These are phyloP conservation scores for Daptonema setosum DNA, from an alignment of 2,888 invertebrate species.

Conservation along the genomic window DNA sequence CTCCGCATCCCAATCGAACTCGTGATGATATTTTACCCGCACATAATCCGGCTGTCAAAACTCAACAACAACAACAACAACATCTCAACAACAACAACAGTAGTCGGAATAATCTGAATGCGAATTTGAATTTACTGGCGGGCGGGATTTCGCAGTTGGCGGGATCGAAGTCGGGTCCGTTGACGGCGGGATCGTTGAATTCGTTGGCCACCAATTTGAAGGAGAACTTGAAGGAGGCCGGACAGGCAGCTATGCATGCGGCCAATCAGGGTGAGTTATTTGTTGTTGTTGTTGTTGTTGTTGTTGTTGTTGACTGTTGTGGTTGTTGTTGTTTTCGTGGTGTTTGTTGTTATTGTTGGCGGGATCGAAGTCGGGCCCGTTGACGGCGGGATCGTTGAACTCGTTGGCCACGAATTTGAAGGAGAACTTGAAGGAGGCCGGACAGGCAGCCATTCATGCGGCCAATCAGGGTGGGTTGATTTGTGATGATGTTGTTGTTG, in stretches of 20 bases:
- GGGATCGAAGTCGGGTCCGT: background rate
- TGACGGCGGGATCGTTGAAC: background rate
- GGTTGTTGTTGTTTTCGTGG: too few species aligned
- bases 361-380: too few species aligned
- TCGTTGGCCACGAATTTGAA: background rate
- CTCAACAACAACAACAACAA: too few species aligned
- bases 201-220: background rate
- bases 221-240: background rate
- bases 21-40: background rate
- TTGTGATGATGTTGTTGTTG: too few species aligned
- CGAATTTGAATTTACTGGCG: background rate
- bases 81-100: too few species aligned
- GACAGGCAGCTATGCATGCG: too few species aligned
- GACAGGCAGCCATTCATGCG: too few species aligned
- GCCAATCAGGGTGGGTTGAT: too few species aligned
- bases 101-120: background rate
- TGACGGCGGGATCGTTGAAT: background rate
- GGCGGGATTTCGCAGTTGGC: background rate
- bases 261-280: too few species aligned
- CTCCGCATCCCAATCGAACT: constrained; percentile 15
- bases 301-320: too few species aligned
- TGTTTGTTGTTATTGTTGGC: too few species aligned
- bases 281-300: too few species aligned
- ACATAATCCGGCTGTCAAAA: background rate
- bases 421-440: background rate